A percentile compares a stretch with the other conserved stretches of the same genome.
Evolutionary conservation across 2,797 vertebrate species (phyloP).

Genomic region (Phrynocephalus forsythii): DNA sequence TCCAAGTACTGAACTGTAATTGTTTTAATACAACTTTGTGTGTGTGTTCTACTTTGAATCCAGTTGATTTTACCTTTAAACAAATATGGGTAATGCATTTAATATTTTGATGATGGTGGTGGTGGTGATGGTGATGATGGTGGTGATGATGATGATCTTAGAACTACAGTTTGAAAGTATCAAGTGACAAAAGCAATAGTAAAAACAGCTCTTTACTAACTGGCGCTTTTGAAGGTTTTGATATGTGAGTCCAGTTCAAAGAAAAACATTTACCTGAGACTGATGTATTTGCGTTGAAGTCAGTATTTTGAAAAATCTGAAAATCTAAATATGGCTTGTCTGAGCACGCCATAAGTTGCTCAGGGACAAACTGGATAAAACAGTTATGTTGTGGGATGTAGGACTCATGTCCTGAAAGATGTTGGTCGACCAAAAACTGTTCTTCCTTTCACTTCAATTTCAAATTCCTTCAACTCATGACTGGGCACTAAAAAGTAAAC

Average conservation of each 20-base stretch:
- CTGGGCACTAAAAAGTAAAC: too few species aligned
- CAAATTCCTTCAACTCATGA: too few species aligned
- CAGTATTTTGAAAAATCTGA: conserved; percentile 10
- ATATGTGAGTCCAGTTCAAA: neutral
- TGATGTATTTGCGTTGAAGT: neutral
- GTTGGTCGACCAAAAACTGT: too few species aligned
- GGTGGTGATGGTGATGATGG: neutral
- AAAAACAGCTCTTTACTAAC: neutral
- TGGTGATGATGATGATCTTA: too few species aligned
- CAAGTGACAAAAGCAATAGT: neutral
- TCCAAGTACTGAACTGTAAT: neutral
- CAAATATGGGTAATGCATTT: neutral
- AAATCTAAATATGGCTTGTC: neutral
- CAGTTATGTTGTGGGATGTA: too few species aligned
- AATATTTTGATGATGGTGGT: neutral
- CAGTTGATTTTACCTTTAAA: neutral
- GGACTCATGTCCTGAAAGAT: too few species aligned
- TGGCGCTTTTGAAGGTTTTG: neutral
- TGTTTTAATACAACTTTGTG: conserved; percentile 18
- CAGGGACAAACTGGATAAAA: too few species aligned
- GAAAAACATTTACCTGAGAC: neutral
- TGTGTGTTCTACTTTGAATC: neutral
- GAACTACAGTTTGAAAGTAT: neutral
- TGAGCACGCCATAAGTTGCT: neutral
- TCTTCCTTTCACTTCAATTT: too few species aligned